phyloP scores from a whole-genome alignment of 2,113 vertebrate species.

The Percopsis transmontana region DNA sequence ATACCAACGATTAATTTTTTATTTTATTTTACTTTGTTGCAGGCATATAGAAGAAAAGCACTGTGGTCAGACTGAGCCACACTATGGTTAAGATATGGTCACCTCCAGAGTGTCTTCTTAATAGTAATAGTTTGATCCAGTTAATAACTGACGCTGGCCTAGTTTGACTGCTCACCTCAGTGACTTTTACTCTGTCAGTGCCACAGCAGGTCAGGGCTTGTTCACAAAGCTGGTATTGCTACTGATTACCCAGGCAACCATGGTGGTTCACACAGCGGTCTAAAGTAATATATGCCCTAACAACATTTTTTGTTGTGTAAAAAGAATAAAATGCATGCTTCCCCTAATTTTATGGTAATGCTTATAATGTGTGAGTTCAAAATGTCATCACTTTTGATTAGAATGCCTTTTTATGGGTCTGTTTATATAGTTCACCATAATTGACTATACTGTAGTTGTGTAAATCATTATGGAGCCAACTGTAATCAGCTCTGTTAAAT shows the following conservation, averaged over 20 bases:
- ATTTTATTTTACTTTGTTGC: too few species aligned
- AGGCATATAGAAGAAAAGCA: constrained; percentile 42
- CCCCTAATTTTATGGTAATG: too few species aligned
- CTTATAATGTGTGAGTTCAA: too few species aligned
- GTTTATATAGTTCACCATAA: too few species aligned
- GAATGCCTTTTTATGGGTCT: too few species aligned
- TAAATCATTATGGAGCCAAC: constrained; percentile 28
- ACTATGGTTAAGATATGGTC: constrained; percentile 48
- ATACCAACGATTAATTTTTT: too few species aligned
- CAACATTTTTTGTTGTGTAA: too few species aligned
- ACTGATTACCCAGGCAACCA: not conserved
- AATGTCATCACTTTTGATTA: too few species aligned
- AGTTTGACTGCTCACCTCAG: not conserved
- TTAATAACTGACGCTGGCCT: constrained; percentile 40
- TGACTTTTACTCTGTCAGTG: constrained; percentile 1
- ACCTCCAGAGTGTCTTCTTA: constrained; percentile 48
- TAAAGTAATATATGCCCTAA: too few species aligned
- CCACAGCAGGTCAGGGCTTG: not conserved
- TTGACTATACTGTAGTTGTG: too few species aligned
- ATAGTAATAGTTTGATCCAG: constrained; percentile 39
- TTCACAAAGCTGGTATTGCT: constrained; percentile 12
- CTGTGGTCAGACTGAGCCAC: constrained; percentile 52
- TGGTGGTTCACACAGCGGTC: too few species aligned
- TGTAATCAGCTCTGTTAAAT: constrained; percentile 70
- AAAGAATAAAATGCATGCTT: too few species aligned